A percentile compares a stretch with the other conserved stretches of the same genome.
phyloP scores from a whole-genome alignment of 2,888 invertebrate species.

The Eupeodes latifasciatus region DNA sequence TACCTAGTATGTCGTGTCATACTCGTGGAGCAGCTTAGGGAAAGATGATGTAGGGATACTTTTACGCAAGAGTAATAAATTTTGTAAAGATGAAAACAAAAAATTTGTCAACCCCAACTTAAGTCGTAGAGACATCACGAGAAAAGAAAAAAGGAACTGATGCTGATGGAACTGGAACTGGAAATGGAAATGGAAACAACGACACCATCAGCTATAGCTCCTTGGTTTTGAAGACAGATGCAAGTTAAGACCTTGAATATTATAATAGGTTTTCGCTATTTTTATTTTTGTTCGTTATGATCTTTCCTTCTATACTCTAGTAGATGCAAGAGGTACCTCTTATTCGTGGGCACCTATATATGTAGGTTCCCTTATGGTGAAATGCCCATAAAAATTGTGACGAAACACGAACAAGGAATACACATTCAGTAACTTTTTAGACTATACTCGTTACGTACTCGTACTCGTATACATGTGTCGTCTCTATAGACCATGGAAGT shows the following conservation, averaged over 20 bases:
- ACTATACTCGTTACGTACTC: slow-evolving; percentile 11
- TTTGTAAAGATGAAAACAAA: neutral
- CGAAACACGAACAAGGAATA: slow-evolving; percentile 49
- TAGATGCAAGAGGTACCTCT: neutral
- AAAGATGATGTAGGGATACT: slow-evolving; percentile 2
- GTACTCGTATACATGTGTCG: neutral
- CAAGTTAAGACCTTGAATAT: slow-evolving; percentile 54
- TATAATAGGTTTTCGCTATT: neutral
- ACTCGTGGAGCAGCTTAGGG: neutral
- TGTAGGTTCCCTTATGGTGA: neutral
- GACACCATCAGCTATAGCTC: neutral
- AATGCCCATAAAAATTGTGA: slow-evolving; percentile 50
- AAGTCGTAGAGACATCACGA: neutral
- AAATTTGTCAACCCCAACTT: slow-evolving; percentile 38
- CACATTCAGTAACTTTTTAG: neutral
- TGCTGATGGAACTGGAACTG: neutral
- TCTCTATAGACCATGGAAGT: slow-evolving; percentile 28
- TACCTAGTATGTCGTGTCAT: neutral
- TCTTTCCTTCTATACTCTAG: no score
- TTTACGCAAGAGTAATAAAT: slow-evolving; percentile 51
- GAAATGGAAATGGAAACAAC: neutral
- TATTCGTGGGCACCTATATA: no score
- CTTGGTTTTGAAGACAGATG: slow-evolving; percentile 32
- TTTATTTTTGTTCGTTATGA: slow-evolving; percentile 10
- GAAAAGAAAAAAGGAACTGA: neutral